These are phyloP conservation scores for Athripsodes cinereus DNA, from an alignment of 2,888 invertebrate genomes.

Conservation along the genomic window DNA sequence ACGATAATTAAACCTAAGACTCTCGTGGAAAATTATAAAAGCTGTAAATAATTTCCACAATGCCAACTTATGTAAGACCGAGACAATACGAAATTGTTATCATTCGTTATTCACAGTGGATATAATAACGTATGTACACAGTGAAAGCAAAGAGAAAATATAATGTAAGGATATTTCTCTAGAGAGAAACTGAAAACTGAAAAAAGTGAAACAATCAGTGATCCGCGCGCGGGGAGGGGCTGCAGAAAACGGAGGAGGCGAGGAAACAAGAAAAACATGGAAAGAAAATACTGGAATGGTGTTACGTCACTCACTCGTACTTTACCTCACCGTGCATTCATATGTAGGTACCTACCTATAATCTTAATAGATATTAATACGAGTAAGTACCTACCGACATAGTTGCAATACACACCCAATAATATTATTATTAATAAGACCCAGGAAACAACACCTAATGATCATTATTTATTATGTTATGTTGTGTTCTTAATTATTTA, in stretches of 20 bases:
- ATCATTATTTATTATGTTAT: too few relatives aligned
- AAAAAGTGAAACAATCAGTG: conserved; percentile 3
- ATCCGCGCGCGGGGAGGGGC: neutral
- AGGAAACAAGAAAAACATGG: neutral
- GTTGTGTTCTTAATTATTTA: too few relatives aligned
- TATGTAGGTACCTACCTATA: too few relatives aligned
- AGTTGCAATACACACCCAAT: too few relatives aligned
- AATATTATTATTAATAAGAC: too few relatives aligned
- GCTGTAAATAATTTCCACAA: neutral
- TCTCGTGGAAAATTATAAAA: neutral
- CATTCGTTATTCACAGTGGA: neutral
- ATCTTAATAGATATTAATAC: too few relatives aligned
- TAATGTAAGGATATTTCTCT: neutral
- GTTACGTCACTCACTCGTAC: too few relatives aligned
- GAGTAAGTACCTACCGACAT: too few relatives aligned
- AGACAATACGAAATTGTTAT: conserved; percentile 2
- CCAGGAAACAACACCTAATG: too few relatives aligned
- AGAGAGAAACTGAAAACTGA: neutral
- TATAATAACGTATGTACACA: neutral
- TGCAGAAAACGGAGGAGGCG: neutral
- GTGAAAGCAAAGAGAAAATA: neutral
- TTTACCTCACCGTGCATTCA: too few relatives aligned
- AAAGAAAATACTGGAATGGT: too few relatives aligned
- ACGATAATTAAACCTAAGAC: neutral
- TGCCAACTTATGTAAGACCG: neutral